Conservation (phyloP, 2,888 invertebrate species). For the Hirtodrosophila cameraria region DNA sequence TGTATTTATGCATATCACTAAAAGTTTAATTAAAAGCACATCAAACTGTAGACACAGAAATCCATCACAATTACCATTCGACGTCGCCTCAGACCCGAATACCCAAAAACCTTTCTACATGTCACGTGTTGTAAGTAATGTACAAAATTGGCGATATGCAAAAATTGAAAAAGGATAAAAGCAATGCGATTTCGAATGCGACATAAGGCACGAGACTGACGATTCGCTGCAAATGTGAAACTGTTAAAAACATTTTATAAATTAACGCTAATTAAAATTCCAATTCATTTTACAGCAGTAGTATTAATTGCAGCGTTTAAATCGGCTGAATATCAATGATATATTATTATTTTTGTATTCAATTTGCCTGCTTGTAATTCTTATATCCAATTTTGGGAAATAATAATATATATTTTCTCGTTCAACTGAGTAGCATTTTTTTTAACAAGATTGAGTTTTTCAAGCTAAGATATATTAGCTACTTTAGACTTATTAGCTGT, state of each 20-base stretch:
- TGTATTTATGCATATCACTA: conserved; percentile 68
- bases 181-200: conserved; percentile 41
- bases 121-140: conserved; percentile 4
- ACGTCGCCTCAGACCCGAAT: conserved; percentile 8
- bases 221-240: neutral
- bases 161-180: conserved; percentile 45
- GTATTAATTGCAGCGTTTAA: conserved; percentile 7
- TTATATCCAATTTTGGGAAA: too few relatives aligned
- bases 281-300: conserved; percentile 57
- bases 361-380: neutral
- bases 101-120: neutral
- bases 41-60: conserved; percentile 64
- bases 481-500: too few relatives aligned
- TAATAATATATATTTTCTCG: too few relatives aligned
- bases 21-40: conserved; percentile 77
- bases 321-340: neutral
- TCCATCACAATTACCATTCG: conserved; percentile 73
- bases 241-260: conserved; percentile 40
- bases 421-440: too few relatives aligned
- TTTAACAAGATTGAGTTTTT: too few relatives aligned
- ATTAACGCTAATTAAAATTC: conserved; percentile 82
- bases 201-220: conserved; percentile 1
- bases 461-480: too few relatives aligned
- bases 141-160: conserved; percentile 43
- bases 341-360: conserved; percentile 17